Percentiles rank a stretch among this genome's conserved stretches.
phyloP scores from a whole-genome alignment of 2,888 invertebrate species.

The Hirtodrosophila trivittata region DNA sequence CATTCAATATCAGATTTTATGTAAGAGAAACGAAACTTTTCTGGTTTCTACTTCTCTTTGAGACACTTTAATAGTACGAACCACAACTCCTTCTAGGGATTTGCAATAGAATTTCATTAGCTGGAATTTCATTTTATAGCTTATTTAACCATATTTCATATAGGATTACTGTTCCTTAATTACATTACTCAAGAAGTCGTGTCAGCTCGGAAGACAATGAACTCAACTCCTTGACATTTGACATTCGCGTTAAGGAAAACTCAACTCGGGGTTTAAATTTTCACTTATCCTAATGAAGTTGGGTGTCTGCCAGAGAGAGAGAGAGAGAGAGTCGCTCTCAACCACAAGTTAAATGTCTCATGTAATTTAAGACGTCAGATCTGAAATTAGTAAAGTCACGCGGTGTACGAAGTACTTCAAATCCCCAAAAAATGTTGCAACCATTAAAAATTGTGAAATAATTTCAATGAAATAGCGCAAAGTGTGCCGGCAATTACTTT shows the following conservation, averaged over 20 bases:
- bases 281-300: conserved; percentile 16
- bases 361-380: conserved; percentile 19
- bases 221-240: conserved; percentile 9
- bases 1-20: too few species aligned
- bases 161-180: not conserved
- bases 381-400: conserved; percentile 47
- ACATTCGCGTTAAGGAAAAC: conserved; percentile 1
- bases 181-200: conserved; percentile 9
- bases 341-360: conserved; percentile 33
- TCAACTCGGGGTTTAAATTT: conserved; percentile 11
- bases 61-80: too few species aligned
- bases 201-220: not conserved
- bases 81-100: too few species aligned
- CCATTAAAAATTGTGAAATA: conserved; percentile 57
- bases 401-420: conserved; percentile 20
- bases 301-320: not conserved
- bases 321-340: not conserved
- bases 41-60: too few species aligned
- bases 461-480: conserved; percentile 57
- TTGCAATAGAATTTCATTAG: too few species aligned
- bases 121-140: too few species aligned
- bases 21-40: too few species aligned
- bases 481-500: conserved; percentile 69
- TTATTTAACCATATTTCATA: conserved; percentile 8
- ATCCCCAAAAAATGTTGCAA: conserved; percentile 13